phyloP scores from a whole-genome alignment of 2,113 vertebrate species.

The Indicator indicator region DNA sequence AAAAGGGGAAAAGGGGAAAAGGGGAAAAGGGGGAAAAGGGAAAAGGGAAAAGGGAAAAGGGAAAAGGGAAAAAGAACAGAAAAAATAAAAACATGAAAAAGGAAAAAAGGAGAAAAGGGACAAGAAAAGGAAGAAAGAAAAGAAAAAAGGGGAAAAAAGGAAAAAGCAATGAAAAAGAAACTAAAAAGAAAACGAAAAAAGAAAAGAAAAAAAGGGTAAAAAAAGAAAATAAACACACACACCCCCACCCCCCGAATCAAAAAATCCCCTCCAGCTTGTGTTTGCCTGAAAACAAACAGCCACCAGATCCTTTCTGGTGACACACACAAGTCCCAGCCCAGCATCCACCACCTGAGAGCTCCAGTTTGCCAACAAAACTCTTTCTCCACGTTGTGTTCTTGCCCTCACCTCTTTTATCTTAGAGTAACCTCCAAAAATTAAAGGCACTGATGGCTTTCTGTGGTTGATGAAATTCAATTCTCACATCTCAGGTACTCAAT shows the following conservation, averaged over 20 bases:
- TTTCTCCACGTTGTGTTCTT: neutral
- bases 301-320: neutral
- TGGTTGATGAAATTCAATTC: conserved; percentile 24
- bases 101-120: no score
- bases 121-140: no score
- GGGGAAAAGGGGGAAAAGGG: no score
- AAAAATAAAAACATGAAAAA: no score
- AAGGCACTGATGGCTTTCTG: neutral
- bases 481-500: neutral
- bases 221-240: no score
- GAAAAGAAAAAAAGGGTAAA: neutral
- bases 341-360: neutral
- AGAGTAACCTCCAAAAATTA: neutral
- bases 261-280: neutral
- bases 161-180: no score
- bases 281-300: neutral
- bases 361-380: neutral
- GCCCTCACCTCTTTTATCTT: neutral
- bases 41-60: no score
- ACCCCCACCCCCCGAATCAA: neutral
- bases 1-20: no score
- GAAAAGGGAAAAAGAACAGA: no score
- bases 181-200: no score
- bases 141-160: no score
- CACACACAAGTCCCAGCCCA: no score